phyloP scores from a whole-genome alignment of 2,113 vertebrate genomes.

The Lepus europaeus region DNA sequence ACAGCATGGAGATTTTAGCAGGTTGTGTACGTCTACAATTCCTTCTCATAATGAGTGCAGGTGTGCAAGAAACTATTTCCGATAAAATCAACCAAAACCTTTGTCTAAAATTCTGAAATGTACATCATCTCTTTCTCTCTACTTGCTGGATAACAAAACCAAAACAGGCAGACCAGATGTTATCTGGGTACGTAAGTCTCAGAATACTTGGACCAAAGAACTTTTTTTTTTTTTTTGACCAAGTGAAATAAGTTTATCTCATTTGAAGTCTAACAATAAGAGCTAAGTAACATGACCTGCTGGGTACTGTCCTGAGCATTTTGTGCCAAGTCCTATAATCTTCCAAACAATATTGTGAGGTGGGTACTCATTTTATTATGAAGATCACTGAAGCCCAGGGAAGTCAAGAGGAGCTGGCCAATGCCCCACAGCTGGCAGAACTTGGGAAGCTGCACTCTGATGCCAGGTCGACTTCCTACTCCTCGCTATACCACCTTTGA shows the following conservation, averaged over 20 bases:
- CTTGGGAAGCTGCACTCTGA: not conserved
- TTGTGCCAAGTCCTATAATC: not conserved
- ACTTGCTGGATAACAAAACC: not conserved
- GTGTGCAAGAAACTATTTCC: not conserved
- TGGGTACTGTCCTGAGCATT: not conserved
- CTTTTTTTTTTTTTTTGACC: not conserved
- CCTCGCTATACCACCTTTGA: not conserved
- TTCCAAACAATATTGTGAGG: not conserved
- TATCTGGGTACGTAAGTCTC: not conserved
- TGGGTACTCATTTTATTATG: not conserved
- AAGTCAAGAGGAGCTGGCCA: not conserved
- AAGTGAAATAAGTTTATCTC: not conserved
- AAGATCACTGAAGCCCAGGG: slow-evolving; percentile 15
- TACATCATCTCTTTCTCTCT: not conserved
- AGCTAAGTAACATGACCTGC: not conserved
- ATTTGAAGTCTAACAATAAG: not conserved
- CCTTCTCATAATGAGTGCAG: not conserved
- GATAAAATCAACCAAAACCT: slow-evolving; percentile 20
- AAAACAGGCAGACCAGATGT: not conserved
- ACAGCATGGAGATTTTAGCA: not conserved
- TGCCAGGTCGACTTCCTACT: not conserved
- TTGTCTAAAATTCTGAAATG: not conserved
- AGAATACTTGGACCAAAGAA: not conserved
- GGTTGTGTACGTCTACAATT: not conserved
- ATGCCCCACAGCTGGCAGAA: not conserved